phyloP scores from a whole-genome alignment of 2,797 vertebrate species.

The Discoglossus pictus region DNA sequence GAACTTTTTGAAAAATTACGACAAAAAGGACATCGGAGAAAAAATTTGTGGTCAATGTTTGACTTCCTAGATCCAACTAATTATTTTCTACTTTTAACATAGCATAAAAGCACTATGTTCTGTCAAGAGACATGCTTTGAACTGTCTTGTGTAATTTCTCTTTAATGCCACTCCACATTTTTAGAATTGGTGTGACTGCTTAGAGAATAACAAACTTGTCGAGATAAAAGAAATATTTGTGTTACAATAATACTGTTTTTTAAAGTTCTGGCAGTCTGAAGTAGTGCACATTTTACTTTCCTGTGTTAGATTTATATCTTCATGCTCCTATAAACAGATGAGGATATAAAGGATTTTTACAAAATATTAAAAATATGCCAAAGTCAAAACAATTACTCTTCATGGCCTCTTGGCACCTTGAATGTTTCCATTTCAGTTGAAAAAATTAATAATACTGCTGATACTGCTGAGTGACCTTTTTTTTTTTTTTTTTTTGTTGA shows the following conservation, averaged over 20 bases:
- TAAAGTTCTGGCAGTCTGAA: not conserved
- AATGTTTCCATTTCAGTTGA: constrained; percentile 14
- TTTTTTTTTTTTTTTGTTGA: not conserved
- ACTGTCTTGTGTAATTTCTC: constrained; percentile 2
- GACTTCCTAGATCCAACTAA: no score
- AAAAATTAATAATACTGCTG: not conserved
- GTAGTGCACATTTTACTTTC: no score
- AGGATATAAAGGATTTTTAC: no score
- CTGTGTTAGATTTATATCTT: no score
- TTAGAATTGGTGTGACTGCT: constrained; percentile 18
- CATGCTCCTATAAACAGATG: no score
- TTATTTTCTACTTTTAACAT: no score
- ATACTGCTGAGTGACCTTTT: no score
- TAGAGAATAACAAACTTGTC: constrained; percentile 9
- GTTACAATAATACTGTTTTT: constrained; percentile 1
- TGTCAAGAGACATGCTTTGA: no score
- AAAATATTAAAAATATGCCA: not conserved
- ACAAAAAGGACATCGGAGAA: no score
- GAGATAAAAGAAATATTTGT: constrained; percentile 8
- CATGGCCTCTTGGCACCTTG: constrained; percentile 6
- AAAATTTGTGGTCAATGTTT: no score
- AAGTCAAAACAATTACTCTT: not conserved
- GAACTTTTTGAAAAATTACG: no score
- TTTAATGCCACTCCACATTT: constrained; percentile 7
- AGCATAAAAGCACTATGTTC: no score